Evolutionary conservation across 2,113 vertebrate genomes (phyloP).

Genomic region (Paramisgurnus dabryanus): DNA sequence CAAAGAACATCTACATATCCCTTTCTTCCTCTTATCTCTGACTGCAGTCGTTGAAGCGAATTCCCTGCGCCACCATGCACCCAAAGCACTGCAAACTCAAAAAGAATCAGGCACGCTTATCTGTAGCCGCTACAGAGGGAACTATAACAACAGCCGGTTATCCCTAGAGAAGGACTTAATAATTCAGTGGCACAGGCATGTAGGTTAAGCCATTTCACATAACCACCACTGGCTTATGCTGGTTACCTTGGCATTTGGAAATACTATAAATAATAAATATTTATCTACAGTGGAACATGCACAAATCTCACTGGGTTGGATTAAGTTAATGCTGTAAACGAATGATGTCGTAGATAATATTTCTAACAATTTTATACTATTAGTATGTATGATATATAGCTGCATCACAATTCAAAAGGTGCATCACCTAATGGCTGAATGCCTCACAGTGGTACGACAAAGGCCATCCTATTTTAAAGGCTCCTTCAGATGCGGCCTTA

Average conservation of each 20-base stretch:
- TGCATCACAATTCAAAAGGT: no score
- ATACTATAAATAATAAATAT: neutral
- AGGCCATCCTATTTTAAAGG: no score
- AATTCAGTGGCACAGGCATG: constrained; percentile 74
- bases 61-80: constrained; percentile 63
- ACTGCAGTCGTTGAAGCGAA: constrained; percentile 63
- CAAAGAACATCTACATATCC: constrained; percentile 74
- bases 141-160: constrained; percentile 76
- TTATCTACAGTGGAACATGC: neutral
- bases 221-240: constrained; percentile 60
- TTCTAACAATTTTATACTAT: no score
- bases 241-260: neutral
- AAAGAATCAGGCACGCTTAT: constrained; percentile 75
- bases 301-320: neutral
- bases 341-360: no score
- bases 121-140: constrained; percentile 67
- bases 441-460: no score
- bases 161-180: constrained; percentile 75
- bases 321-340: neutral
- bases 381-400: no score
- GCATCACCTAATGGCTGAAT: no score
- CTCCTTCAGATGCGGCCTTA: no score
- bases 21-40: constrained; percentile 73
- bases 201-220: constrained; percentile 75
- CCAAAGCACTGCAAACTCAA: constrained; percentile 62